Base-by-base conservation (phyloP, 2,888 invertebrate genomes). In the Sarcophaga caerulescens region DNA sequence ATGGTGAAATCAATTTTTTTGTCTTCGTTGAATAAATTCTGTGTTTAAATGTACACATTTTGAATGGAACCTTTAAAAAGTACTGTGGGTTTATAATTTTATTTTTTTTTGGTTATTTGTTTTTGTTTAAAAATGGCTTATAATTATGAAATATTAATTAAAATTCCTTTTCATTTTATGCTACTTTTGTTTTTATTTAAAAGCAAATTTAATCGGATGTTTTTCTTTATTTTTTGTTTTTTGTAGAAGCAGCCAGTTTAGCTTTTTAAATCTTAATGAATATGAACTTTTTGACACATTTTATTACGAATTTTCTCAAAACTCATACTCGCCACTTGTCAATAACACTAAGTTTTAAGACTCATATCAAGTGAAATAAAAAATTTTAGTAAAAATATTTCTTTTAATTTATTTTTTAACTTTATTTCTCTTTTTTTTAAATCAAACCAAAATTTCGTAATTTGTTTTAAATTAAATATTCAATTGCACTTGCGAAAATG, bases 331-430 rank as follows among this genome's bases (percentile, higher is more conserved):
- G 19, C 62, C 47, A 23, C 21, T 23, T 25, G 14, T 52, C 25
- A 23, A 75, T 52, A 63, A 63, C n/a, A 69, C 14, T 69, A 47
- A 12, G 10, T 47, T 47, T 11, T 74, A 63, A 63, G 12, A 63
- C n/a, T 10, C 23, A 47, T 10, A 14, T 17, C 3, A 14, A 17
- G 11, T 3, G 19, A 69, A 10, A 23, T 19, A 47, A 10, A 11
- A 35, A 47, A 21, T n/a, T 17, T 44, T 70, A 70, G 5, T 57
- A 21, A 71, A 59, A 71, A 57, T 57, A 14, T 71, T 59, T 59
- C 62, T 69, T 69, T 4, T n/a, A 35, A 81, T 44, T 63, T 81
- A 17, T 81, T 82, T 47, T 71, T 44, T 66, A 66, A 59, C 14
- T 8, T 66, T 17, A 4, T 52, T 52, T 52, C 14, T 52, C 3